Evolutionary conservation across 2,113 vertebrate genomes (phyloP), one percentile per base, ranked within the genome.

Genomic region (Nycticorax nycticorax): DNA sequence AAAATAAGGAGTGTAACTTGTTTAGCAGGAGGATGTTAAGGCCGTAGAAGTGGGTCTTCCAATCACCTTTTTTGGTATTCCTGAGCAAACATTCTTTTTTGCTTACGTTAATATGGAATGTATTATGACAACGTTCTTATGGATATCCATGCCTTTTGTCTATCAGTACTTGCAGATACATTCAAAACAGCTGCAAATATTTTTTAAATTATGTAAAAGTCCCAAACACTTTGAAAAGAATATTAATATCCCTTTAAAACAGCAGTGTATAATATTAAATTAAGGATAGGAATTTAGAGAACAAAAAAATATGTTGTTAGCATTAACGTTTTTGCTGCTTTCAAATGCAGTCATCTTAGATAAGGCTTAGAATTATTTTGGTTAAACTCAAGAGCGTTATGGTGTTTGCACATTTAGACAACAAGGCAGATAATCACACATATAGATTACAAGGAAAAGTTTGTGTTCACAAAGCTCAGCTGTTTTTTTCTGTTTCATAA

Each of bases 161-260:
- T 97, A 97, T 97, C 97, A 95, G 93, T 82, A 82, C 94, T 97
- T 69, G 88, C 96, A 97, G 96, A 96, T 96, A 96, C 96, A 97
- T 97, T 97, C 94, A 92, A 97, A 97, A 96, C 97, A 97, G 97
- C 97, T 97, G 97, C 96, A 95, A 97, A 97, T 97, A 97, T 97
- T 97, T 97, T 97, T 97, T 94, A 95, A 97, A 97, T 97, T 97
- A 97, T 97, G 97, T 97, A 96, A 97, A 97, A 97, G 96, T 94
- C 89, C 81, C 94, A 95, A 97, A 95, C 85, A 94, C 96, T 97
- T 97, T 97, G 96, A 97, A 97, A 96, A 96, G 95, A 95, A 95
- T 96, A 96, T 97, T 97, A 97, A 97, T 97, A 95, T 93, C 96
- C 93, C 89, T 86, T 94, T 95, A 93, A 97, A 96, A 93, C 82